A percentile compares a stretch with the other conserved stretches of the same genome.
These are phyloP conservation scores for Trachymyrmex septentrionalis DNA, from an alignment of 1,140 invertebrate species.

Conservation along the genomic window DNA sequence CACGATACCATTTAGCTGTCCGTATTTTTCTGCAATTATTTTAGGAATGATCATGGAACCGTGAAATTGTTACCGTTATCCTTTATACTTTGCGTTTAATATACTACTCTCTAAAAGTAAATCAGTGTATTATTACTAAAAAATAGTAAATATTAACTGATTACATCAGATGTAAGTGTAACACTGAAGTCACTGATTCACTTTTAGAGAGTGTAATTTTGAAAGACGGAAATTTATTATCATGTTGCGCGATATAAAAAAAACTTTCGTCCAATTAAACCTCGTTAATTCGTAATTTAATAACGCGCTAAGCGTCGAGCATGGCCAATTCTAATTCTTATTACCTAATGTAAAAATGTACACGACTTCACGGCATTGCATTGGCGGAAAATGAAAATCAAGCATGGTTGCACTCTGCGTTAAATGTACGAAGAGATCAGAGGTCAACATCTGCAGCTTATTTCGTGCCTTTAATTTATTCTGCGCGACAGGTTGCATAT, in stretches of 20 bases:
- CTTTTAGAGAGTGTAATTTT: neutral
- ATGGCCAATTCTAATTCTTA: neutral
- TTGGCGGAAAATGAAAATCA: neutral
- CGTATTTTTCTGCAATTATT: neutral
- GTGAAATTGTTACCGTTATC: conserved; percentile 9
- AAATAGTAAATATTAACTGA: no score
- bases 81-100: neutral
- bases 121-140: no score
- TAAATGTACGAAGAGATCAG: conserved; percentile 1
- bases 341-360: neutral
- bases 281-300: conserved; percentile 4
- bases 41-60: conserved; percentile 1
- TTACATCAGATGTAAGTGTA: no score
- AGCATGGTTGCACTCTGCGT: neutral
- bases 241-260: conserved; percentile 4
- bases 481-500: conserved; percentile 42
- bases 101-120: no score
- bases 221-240: conserved; percentile 50
- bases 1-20: neutral
- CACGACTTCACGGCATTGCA: neutral
- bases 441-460: conserved; percentile 23
- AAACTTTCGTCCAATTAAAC: conserved; percentile 35
- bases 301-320: neutral
- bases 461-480: conserved; percentile 42
- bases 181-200: no score